phyloP scores from a whole-genome alignment of 2,888 invertebrate species.

The Tineola bisselliella region DNA sequence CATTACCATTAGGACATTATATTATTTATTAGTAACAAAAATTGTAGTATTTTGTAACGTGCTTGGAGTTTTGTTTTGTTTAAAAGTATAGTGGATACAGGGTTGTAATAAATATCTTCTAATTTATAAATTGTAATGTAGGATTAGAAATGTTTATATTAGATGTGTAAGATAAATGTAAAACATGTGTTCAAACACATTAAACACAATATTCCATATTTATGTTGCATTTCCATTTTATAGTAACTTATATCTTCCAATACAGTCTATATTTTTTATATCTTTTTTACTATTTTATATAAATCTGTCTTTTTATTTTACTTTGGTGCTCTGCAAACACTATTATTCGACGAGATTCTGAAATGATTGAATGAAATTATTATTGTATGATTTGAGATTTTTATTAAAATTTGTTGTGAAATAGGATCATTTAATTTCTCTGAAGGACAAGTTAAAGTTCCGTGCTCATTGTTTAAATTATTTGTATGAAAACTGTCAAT shows the following conservation, averaged over 20 bases:
- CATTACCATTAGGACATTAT: neutral
- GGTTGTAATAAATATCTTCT: slow-evolving; percentile 65
- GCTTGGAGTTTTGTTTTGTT: slow-evolving; percentile 17
- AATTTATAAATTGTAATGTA: slow-evolving; percentile 44
- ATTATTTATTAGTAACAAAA: neutral
- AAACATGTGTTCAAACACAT: slow-evolving; percentile 50
- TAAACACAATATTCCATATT: slow-evolving; percentile 48
- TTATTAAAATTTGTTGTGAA: slow-evolving; percentile 8
- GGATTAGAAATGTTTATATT: neutral
- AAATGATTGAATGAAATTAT: slow-evolving; percentile 31
- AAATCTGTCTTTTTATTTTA: slow-evolving; percentile 23
- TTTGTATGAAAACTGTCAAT: slow-evolving; percentile 59
- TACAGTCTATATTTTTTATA: slow-evolving; percentile 24
- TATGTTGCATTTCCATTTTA: slow-evolving; percentile 41
- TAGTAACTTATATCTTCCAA: slow-evolving; percentile 19
- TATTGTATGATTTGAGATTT: neutral
- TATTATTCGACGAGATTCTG: slow-evolving; percentile 12
- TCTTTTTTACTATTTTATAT: slow-evolving; percentile 29
- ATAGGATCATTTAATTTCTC: neutral
- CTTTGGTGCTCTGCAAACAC: slow-evolving; percentile 17
- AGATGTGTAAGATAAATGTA: slow-evolving; percentile 44
- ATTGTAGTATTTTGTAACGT: neutral
- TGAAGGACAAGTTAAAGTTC: neutral
- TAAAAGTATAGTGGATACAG: slow-evolving; percentile 65
- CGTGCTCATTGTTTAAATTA: slow-evolving; percentile 47